Conservation (phyloP, 2,113 vertebrate genomes). For the Geococcyx californianus region DNA sequence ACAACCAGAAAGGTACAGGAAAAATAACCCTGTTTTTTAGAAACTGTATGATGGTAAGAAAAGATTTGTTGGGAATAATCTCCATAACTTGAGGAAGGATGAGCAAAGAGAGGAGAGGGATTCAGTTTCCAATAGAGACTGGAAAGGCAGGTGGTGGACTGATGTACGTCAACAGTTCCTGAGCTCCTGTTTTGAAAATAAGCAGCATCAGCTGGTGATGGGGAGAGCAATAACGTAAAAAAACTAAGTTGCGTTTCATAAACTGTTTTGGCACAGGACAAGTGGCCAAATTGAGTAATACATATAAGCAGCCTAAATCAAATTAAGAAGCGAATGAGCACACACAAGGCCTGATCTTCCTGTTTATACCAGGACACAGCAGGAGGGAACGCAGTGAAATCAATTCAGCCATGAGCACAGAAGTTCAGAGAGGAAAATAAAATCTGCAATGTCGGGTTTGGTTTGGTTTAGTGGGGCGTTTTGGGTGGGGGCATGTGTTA, state of each 20-base stretch:
- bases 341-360: background rate
- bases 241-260: background rate
- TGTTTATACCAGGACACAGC: background rate
- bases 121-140: background rate
- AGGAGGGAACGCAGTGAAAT: background rate
- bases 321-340: background rate
- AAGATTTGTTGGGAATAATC: background rate
- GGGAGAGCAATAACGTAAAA: background rate
- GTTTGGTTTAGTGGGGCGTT: fast-evolving
- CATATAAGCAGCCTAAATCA: slow-evolving; percentile 15
- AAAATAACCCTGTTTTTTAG: background rate
- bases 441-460: background rate
- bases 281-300: slow-evolving; percentile 10
- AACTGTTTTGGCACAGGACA: background rate
- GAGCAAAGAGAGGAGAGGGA: background rate
- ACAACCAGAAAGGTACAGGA: background rate
- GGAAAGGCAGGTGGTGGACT: background rate
- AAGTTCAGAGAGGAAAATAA: background rate
- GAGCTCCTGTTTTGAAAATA: background rate
- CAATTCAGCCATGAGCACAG: background rate
- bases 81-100: background rate
- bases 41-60: background rate
- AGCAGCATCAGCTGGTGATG: background rate
- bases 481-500: fast-evolving
- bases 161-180: background rate